Conservation (phyloP, 2,797 vertebrate species). For the Astyanax mexicanus region DNA sequence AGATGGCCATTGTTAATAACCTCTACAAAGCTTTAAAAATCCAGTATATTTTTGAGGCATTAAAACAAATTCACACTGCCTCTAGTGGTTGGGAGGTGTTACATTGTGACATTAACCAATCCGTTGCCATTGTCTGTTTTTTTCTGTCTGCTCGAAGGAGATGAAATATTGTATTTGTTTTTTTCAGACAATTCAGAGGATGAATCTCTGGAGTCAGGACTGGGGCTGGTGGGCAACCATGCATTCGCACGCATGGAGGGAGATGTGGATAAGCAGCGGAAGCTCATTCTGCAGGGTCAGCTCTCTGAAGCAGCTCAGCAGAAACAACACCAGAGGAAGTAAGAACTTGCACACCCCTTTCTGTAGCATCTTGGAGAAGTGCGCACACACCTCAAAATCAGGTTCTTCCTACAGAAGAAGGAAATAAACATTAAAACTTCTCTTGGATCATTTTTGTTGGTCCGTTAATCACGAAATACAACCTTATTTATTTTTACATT, state of each 20-base stretch:
- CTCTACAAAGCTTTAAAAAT: too few relatives aligned
- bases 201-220: conserved; percentile 85
- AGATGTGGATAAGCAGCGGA: conserved; percentile 94
- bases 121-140: not conserved
- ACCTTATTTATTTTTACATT: too few relatives aligned
- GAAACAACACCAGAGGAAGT: conserved; percentile 98
- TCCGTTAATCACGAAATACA: too few relatives aligned
- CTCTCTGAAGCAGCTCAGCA: conserved; percentile 90
- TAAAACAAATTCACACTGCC: not conserved
- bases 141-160: not conserved
- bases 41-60: too few relatives aligned
- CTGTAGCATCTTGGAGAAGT: not conserved
- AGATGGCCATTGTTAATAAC: too few relatives aligned
- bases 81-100: not conserved
- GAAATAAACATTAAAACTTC: too few relatives aligned
- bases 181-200: conserved; percentile 75
- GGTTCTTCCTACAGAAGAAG: too few relatives aligned
- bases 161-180: conserved; percentile 19
- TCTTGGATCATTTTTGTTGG: too few relatives aligned
- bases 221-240: conserved; percentile 93
- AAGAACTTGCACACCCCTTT: conserved; percentile 60
- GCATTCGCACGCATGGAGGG: conserved; percentile 98
- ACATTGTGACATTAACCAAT: not conserved
- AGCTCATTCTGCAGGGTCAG: conserved; percentile 93
- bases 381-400: not conserved